Percentiles rank a stretch among this genome's conserved stretches.
Evolutionary conservation across 2,113 vertebrate species (phyloP).

Genomic region (Elephantulus edwardii): DNA sequence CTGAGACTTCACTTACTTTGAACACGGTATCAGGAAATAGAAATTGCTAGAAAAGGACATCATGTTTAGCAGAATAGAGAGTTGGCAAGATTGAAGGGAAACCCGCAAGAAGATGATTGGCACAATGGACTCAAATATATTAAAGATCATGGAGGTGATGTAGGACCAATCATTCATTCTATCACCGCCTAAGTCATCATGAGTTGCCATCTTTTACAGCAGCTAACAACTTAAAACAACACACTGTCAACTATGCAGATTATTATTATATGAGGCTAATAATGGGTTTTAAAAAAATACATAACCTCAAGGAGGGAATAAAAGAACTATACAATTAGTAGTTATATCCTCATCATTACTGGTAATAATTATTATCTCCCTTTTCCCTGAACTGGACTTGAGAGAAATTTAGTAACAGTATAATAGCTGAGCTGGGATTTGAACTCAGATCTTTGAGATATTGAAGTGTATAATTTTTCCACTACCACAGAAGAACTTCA

Average conservation of each 20-base stretch:
- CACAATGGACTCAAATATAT: background rate
- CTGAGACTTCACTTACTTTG: no score
- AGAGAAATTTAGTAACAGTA: conserved; percentile 28
- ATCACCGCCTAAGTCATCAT: background rate
- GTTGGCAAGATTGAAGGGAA: background rate
- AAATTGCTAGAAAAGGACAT: no score
- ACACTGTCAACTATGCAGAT: conserved; percentile 7
- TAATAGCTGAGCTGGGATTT: conserved; percentile 32
- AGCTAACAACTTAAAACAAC: background rate
- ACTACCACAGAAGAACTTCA: no score
- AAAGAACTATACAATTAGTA: background rate
- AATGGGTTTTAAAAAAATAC: conserved; percentile 1
- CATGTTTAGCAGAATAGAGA: no score
- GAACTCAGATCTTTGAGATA: conserved; percentile 17
- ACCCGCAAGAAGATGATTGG: background rate
- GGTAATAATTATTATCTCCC: background rate
- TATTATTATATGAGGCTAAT: conserved; percentile 28
- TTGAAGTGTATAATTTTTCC: conserved; percentile 20
- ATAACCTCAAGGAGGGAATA: background rate
- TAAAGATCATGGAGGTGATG: background rate
- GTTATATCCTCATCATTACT: background rate
- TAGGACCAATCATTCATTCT: background rate
- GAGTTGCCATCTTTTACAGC: background rate
- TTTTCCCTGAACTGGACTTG: background rate
- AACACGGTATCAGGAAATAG: no score